Percentiles rank a stretch among this genome's conserved stretches.
Conservation (phyloP, 2,797 vertebrate species). For the Gymnoscopelus braueri region DNA sequence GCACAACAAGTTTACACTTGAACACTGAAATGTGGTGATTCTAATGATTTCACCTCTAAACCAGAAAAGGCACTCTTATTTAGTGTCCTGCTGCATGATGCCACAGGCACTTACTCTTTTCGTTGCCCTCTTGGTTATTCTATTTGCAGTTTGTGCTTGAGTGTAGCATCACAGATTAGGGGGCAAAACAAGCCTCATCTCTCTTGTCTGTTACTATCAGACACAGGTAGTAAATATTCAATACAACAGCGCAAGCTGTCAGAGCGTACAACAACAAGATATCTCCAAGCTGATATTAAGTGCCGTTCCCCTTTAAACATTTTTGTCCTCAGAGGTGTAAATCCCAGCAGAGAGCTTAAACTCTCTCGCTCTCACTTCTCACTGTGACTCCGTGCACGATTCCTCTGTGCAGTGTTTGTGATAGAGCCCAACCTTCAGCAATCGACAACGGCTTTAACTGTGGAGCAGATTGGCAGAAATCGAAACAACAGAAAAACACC, state of each 20-base stretch:
- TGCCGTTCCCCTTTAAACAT: constrained; percentile 41
- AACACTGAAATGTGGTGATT: constrained; percentile 20
- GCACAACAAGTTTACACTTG: constrained; percentile 23
- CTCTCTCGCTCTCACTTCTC: constrained; percentile 36
- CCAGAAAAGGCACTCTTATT: constrained; percentile 12
- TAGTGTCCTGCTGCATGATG: background rate
- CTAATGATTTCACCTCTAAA: constrained; percentile 28
- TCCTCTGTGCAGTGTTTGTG: constrained; percentile 53
- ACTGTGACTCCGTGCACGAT: constrained; percentile 29
- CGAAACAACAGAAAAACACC: constrained; percentile 32
- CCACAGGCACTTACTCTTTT: constrained; percentile 1
- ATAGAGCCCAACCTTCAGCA: constrained; percentile 50
- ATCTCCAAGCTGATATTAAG: background rate
- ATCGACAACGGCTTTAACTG: constrained; percentile 48
- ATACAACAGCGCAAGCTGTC: constrained; percentile 2
- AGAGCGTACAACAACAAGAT: background rate
- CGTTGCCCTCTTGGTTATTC: background rate
- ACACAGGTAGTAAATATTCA: constrained; percentile 8
- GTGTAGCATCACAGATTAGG: constrained; percentile 22
- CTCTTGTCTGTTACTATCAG: constrained; percentile 1
- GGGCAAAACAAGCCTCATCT: constrained; percentile 1
- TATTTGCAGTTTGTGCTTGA: constrained; percentile 12
- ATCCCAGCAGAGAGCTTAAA: constrained; percentile 56
- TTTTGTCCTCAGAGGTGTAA: constrained; percentile 58
- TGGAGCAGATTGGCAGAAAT: constrained; percentile 57